phyloP scores from a whole-genome alignment of 2,888 invertebrate species.

The Erpobdella octoculata region DNA sequence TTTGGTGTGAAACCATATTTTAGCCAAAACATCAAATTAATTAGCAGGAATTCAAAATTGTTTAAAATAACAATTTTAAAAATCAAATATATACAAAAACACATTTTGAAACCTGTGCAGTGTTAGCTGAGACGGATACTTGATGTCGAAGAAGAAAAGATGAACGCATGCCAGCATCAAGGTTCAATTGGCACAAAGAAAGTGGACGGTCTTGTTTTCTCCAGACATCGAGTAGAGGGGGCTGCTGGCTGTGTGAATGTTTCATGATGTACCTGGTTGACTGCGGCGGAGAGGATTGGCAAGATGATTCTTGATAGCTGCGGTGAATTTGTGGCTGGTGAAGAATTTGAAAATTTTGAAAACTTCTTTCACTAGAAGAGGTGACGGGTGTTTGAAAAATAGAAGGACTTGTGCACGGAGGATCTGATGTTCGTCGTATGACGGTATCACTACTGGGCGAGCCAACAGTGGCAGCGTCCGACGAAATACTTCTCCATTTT shows the following conservation, averaged over 20 bases:
- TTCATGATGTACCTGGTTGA: too few relatives aligned
- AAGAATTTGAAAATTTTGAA: not conserved
- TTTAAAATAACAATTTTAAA: not conserved
- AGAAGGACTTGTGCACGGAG: not conserved
- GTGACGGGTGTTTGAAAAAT: not conserved
- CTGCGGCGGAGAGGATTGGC: not conserved
- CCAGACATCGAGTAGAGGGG: not conserved
- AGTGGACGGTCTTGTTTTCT: not conserved
- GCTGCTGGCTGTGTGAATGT: not conserved
- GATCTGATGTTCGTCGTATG: slow-evolving; percentile 20
- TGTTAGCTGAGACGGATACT: too few relatives aligned
- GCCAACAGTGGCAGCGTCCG: slow-evolving; percentile 5
- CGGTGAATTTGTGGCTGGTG: not conserved
- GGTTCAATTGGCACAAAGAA: not conserved
- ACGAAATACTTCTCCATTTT: slow-evolving; percentile 26
- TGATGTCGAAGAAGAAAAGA: not conserved
- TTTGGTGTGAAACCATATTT: too few relatives aligned
- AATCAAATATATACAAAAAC: not conserved
- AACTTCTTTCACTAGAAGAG: not conserved
- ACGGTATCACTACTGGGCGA: not conserved
- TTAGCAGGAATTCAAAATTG: too few relatives aligned
- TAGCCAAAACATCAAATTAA: too few relatives aligned
- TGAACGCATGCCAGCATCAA: not conserved
- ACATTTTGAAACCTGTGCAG: not conserved
- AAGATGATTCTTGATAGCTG: not conserved